Base-by-base conservation (phyloP, 2,113 vertebrate genomes). In the Tychaedon coryphoeus region DNA sequence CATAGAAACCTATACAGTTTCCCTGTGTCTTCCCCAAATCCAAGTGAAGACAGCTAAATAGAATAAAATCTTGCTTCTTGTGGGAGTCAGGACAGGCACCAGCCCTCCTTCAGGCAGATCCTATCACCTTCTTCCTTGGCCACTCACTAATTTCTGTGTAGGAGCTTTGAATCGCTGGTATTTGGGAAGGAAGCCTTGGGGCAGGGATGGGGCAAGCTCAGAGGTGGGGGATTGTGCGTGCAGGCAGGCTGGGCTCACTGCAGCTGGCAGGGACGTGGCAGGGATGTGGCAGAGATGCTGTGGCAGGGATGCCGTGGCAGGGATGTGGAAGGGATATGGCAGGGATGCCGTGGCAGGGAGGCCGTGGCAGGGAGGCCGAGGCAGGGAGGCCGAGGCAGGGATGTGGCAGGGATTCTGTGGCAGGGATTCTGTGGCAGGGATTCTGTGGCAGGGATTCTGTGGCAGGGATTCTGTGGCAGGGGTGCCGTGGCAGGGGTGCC, bases 111-210 rank as follows among this genome's bases (percentile, higher is more conserved):
- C 31, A 4, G 8, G 48, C n/a, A 65, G 16, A 31, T 10, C 31
- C 20, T 60, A 51, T 11, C 16, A 1, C 15, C 33, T 9, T 7
- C 38, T 31, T 64, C n/a, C 40, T 43, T 5, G 51, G 26, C 19
- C 25, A 1, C 26, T 9, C 4, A 4, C 25, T 23, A 2, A 26
- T 54, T 65, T 51, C 26, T 25, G 62, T 7, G 34, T 1, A 9
- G n/a, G 47, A 19, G 26, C 8, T 70, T 51, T 36, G 2, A 28
- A 4, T 1, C 0, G 0, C 23, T 5, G n/a, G 2, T 15, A 2
- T 1, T 0, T 0, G 43, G 51, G 54, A 54, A 54, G 33, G 51
- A 53, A 53, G 62, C 65, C 50, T 4, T 16, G 69, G 71, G 33
- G 45, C n/a, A 47, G 86, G 83, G 31, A 3, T 0, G 13, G 19